Conservation (phyloP, 1,140 invertebrate species). For the Oncopeltus fasciatus region DNA sequence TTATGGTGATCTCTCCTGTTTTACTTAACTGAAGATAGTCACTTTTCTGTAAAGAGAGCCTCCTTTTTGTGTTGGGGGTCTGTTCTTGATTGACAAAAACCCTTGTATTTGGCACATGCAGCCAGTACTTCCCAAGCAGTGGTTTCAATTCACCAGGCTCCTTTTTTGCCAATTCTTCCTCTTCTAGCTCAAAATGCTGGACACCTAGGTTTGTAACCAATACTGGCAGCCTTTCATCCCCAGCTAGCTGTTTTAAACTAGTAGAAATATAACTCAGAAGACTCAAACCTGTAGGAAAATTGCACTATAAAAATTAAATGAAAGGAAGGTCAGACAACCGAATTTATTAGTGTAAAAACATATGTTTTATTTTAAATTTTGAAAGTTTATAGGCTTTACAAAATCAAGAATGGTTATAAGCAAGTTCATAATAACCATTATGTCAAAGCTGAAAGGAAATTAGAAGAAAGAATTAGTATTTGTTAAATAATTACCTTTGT, state of each 20-base stretch:
- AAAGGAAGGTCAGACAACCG: background rate
- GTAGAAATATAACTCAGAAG: conserved; percentile 20
- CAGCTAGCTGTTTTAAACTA: conserved; percentile 17
- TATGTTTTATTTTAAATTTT: background rate
- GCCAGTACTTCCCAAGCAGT: conserved; percentile 23
- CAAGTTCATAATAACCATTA: too few relatives aligned
- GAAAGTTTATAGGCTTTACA: too few relatives aligned
- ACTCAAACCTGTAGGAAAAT: conserved; percentile 21
- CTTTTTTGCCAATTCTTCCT: conserved; percentile 1
- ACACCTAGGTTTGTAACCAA: conserved; percentile 20
- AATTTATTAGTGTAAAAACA: background rate
- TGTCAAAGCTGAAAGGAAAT: too few relatives aligned
- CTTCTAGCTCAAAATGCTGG: conserved; percentile 11
- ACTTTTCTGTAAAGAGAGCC: conserved; percentile 14
- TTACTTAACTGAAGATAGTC: background rate
- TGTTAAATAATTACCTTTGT: background rate
- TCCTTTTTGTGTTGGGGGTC: background rate
- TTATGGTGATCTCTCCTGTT: background rate
- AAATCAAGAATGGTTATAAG: too few relatives aligned
- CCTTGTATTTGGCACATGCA: conserved; percentile 20
- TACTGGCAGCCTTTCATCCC: conserved; percentile 5
- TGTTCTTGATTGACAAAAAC: conserved; percentile 10
- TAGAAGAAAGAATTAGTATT: too few relatives aligned
- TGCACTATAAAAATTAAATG: background rate
- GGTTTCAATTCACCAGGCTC: conserved; percentile 16